phyloP scores from a whole-genome alignment of 1,140 invertebrate genomes.

The Battus philenor region DNA sequence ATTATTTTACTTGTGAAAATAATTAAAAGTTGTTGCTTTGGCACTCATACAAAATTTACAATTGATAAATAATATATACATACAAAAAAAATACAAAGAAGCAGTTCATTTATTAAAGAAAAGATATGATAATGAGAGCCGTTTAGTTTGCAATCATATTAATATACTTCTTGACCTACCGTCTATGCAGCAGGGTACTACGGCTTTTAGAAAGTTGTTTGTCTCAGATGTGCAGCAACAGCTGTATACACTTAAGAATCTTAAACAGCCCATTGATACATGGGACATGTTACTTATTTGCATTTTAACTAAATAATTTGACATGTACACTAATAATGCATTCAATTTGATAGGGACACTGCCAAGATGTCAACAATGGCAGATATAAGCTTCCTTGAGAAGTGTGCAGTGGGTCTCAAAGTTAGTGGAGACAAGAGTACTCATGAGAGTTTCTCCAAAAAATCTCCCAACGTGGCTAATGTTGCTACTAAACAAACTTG shows the following conservation, averaged over 20 bases:
- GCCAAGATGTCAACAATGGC: slow-evolving; percentile 19
- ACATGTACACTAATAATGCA: slow-evolving; percentile 20
- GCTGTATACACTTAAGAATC: slow-evolving; percentile 22
- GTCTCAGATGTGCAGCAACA: slow-evolving; percentile 10
- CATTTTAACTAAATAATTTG: slow-evolving; percentile 21
- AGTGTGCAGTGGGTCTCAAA: slow-evolving; percentile 25
- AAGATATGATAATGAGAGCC: slow-evolving; percentile 12
- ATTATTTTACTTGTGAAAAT: slow-evolving; percentile 12
- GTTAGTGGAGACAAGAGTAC: too few relatives aligned
- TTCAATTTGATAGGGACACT: slow-evolving; percentile 23
- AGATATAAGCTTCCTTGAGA: slow-evolving; percentile 24
- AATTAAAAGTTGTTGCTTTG: slow-evolving; percentile 7
- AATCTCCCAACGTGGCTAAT: too few relatives aligned
- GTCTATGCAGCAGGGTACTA: slow-evolving; percentile 11
- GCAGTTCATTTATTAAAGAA: slow-evolving; percentile 11
- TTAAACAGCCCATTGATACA: too few relatives aligned
- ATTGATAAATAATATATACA: slow-evolving; percentile 2
- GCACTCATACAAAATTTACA: slow-evolving; percentile 8
- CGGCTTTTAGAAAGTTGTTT: not conserved
- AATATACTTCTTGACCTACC: slow-evolving; percentile 13
- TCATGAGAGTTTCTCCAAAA: too few relatives aligned
- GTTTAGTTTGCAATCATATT: slow-evolving; percentile 8
- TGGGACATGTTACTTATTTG: slow-evolving; percentile 27
- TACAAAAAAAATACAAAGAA: slow-evolving; percentile 10
- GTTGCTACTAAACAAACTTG: too few relatives aligned